Evolutionary conservation across 2,113 vertebrate species (phyloP), one percentile per base, ranked within the genome.

Genomic region (Cyprinodon tularosa): DNA sequence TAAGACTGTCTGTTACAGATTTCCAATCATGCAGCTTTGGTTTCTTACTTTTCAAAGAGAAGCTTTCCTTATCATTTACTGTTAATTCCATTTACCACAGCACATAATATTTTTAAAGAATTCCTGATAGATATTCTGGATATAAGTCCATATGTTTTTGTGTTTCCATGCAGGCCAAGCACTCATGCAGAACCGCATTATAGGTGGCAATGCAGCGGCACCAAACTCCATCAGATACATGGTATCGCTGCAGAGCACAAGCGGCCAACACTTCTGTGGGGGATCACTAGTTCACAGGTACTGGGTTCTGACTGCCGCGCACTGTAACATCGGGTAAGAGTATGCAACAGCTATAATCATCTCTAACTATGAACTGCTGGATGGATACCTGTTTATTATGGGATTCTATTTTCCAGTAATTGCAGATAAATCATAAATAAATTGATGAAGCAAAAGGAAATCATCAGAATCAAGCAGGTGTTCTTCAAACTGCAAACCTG

Each of bases 291-390:
- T 97, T 87, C 95, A 94, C 88, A 87, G 78, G 62, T 94, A 86
- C 80, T 97, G 96, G 96, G 95, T 97, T 86, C 82, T 97, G 77
- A 96, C 96, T 0, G 96, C 96, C 12, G 96, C 96, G 4, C 96
- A 97, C 75, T 97, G 96, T 89, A 95, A 94, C 83, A 89, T 91
- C 0, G 91, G 94, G 95, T 96, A 90, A 94, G 94, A 72, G 7
- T 45, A 14, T n/a, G 57, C 40, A 57, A 68, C 9, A n/a, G 22
- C 17, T 12, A 20, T 7, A 45, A 48, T 62, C 14, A 64, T n/a
- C 12, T 38, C 8, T 15, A 40, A 48, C 2, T 48, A 2, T 40
- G 17, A 61, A 29, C 29, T 29, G 29, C 40, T 44, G 7, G 29
- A 42, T 5, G 5, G 11, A 22, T 2, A 11, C 3, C 38, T 13